Evolutionary conservation across 2,888 invertebrate genomes (phyloP).

Genomic region (Melinopterus prodromus): DNA sequence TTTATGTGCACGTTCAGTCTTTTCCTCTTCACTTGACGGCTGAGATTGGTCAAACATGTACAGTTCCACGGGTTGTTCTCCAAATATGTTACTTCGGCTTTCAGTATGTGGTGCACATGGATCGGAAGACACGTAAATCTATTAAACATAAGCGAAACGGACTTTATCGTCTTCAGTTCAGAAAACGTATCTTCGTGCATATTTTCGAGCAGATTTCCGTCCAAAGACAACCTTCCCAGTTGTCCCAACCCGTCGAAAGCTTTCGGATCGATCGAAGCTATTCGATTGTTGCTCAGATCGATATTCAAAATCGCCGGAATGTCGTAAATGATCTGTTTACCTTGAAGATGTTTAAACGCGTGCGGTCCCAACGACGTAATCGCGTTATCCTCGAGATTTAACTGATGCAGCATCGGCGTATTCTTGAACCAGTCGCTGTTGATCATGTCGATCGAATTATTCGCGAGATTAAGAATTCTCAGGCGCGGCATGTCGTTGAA

Average conservation of each 20-base stretch:
- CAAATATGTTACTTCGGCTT: constrained; percentile 17
- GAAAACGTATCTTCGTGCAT: constrained; percentile 41
- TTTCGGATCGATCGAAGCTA: constrained; percentile 46
- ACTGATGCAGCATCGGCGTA: constrained; percentile 46
- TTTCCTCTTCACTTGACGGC: constrained; percentile 9
- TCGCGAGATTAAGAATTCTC: constrained; percentile 46
- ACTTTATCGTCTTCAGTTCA: constrained; percentile 10
- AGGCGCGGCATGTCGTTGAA: constrained; percentile 50
- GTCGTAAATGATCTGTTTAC: constrained; percentile 41
- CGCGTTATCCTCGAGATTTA: constrained; percentile 49
- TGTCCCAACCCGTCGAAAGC: constrained; percentile 49
- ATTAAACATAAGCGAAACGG: constrained; percentile 20
- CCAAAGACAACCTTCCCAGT: constrained; percentile 49
- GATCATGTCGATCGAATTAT: constrained; percentile 48
- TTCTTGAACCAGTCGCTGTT: constrained; percentile 49
- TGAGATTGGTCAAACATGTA: constrained; percentile 23
- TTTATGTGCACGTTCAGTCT: constrained; percentile 10
- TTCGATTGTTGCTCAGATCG: constrained; percentile 48
- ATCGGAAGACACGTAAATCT: constrained; percentile 26
- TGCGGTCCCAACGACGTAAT: constrained; percentile 45
- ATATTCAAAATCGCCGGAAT: constrained; percentile 45
- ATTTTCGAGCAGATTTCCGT: constrained; percentile 48
- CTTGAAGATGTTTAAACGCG: constrained; percentile 47
- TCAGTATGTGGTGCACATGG: constrained; percentile 22
- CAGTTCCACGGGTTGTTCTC: constrained; percentile 32